Base-by-base conservation (phyloP, 1,140 invertebrate genomes). In the Scaptomyza pallida region DNA sequence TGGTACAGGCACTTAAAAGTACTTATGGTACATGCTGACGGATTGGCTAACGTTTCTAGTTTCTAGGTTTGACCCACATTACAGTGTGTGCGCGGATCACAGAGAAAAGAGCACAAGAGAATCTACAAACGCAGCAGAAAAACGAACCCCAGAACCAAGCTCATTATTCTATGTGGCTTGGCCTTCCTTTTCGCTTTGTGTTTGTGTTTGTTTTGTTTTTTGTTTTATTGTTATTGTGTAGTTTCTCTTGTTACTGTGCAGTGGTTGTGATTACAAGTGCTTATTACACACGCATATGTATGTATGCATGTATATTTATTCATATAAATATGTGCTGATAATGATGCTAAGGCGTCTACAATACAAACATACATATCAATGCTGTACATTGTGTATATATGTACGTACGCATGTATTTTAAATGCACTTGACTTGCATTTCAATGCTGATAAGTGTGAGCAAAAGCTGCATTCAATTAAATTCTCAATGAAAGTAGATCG, bases 361-460 rank as follows among this genome's bases (percentile, higher is more conserved):
- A 19, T 17, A 48, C 8, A 51, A 3, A 15, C n/a, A 50, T 12
- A 6, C 4, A n/a, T n/a, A n/a, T n/a, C n/a, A n/a, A n/a, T n/a
- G n/a, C n/a, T n/a, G n/a, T n/a, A n/a, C n/a, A n/a, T n/a, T n/a
- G n/a, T n/a, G n/a, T n/a, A n/a, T 21, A 4, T 21, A 21, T 2
- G 4, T 23, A 26, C 9, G 4, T 26, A 9, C 8, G 10, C 21
- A 37, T 54, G 8, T 30, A 30, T 55, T 9, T 41, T 55, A 15
- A 43, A 15, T 68, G 52, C 69, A 60, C 63, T 72, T 67, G 55
- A 60, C 54, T 72, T 54, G 69, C 37, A 67, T 72, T 72, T 47
- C 45, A 57, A 65, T 71, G 45, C 21, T 67, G 62, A 60, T 67
- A 67, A 56, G 26, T 47, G 10, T 15, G 40, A 40, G 8, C n/a